Conservation (phyloP, 1,140 invertebrate genomes). For the Asbolus verrucosus region DNA sequence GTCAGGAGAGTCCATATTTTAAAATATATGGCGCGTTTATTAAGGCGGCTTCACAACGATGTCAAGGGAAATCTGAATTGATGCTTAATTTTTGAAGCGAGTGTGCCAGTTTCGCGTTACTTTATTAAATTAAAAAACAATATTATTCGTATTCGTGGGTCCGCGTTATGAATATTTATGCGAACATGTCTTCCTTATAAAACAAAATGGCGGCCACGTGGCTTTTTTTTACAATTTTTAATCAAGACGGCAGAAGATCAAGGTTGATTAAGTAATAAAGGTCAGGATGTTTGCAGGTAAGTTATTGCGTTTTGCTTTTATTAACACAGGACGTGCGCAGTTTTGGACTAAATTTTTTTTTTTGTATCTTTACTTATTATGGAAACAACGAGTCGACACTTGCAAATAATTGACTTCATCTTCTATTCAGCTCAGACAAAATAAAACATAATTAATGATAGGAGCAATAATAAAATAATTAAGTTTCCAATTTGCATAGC, state of each 20-base stretch:
- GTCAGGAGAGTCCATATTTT: conserved; percentile 1
- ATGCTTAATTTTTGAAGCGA: conserved; percentile 7
- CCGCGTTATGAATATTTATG: neutral
- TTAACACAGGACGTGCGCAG: too few relatives aligned
- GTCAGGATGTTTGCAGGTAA: neutral
- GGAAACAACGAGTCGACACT: too few relatives aligned
- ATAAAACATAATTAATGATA: neutral
- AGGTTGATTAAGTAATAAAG: neutral
- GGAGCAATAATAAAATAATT: neutral
- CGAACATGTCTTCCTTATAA: neutral
- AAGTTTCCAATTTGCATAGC: neutral
- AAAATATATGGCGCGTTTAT: conserved; percentile 8
- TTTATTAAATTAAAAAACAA: conserved; percentile 5
- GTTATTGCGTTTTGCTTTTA: too few relatives aligned
- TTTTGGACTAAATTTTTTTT: too few relatives aligned
- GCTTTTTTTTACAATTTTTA: neutral
- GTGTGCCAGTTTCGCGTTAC: neutral
- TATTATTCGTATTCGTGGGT: conserved; percentile 1
- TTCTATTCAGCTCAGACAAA: too few relatives aligned
- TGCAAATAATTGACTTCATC: too few relatives aligned
- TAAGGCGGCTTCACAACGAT: conserved; percentile 9
- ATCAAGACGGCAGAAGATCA: neutral
- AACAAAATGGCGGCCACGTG: too few relatives aligned
- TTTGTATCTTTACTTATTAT: too few relatives aligned
- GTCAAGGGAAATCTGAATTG: conserved; percentile 7